A percentile compares a stretch with the other conserved stretches of the same genome.
Evolutionary conservation across 2,888 invertebrate genomes (phyloP).

Genomic region (Xestia rhomboidea): DNA sequence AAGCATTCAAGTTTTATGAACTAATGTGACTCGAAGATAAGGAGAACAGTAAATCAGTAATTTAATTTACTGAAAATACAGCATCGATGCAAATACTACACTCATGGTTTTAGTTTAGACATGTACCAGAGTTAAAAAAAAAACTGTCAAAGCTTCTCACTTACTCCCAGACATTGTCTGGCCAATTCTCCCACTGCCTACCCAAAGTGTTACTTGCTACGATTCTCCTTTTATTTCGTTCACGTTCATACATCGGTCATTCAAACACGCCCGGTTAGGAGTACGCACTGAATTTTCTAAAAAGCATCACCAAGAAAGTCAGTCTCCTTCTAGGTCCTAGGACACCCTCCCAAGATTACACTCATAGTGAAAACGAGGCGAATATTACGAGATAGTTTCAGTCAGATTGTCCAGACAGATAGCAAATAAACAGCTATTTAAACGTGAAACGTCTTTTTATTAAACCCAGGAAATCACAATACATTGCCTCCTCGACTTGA

Average conservation of each 20-base stretch:
- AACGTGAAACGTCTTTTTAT: neutral
- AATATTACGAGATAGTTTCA: neutral
- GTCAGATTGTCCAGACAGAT: neutral
- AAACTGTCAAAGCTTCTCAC: neutral
- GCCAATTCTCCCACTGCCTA: too few species aligned
- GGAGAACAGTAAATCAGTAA: neutral
- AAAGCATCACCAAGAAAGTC: neutral
- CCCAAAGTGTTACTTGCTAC: neutral
- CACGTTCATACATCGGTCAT: neutral
- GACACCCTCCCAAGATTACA: neutral
- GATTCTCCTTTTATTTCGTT: neutral
- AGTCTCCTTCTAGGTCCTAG: neutral
- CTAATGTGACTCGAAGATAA: neutral
- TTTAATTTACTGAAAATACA: neutral
- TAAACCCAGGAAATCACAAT: neutral
- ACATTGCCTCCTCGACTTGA: constrained; percentile 11
- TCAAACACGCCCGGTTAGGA: neutral
- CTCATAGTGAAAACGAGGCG: neutral
- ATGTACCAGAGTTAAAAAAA: neutral
- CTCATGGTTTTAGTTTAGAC: neutral
- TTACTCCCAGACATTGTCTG: neutral
- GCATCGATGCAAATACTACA: neutral
- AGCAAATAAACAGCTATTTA: neutral
- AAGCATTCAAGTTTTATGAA: neutral
- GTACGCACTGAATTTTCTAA: neutral